Evolutionary conservation across 2,113 vertebrate genomes (phyloP), one percentile per base, ranked within the genome.

Genomic region (Scalopus aquaticus): DNA sequence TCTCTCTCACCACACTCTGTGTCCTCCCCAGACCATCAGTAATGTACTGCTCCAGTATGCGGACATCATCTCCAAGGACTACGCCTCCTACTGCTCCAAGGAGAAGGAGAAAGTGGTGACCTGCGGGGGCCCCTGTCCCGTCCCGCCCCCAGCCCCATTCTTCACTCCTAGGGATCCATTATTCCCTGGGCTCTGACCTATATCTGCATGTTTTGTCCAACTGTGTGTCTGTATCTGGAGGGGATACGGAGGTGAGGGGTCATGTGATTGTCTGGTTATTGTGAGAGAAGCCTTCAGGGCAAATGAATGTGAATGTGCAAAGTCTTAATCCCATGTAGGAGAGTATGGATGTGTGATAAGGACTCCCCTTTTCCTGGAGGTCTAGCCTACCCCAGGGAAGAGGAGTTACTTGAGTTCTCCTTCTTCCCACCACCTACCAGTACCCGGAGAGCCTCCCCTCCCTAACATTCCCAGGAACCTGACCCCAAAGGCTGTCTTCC

Each of bases 41-140:
- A 99, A 99, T 0, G 99, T 99, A 49, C 98, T 99, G 2, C 98
- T 99, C 22, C 99, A 99, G 91, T 99, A 99, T 0, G 99, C 99
- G 0, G 99, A 99, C 95, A 99, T 99, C 87, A 99, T 99, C 96
- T 99, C 99, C 91, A 99, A 99, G 98, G 98, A 99, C 89, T 99
- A 99, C 9, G 99, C 99, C 85, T 99, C 99, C 0, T 99, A 99
- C 96, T 99, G 99, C 97, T 99, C 98, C 78, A 99, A 99, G 98
- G 99, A 99, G 98, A 99, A 99, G 98, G 99, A 99, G 95, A 99
- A 98, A 98, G 98, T 98, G 98, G 98, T 98, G 97, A 98, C 1
- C 97, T 98, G 96, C 42, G 17, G 37, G 24, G 51, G 4, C 60
- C 91, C 87, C 85, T 70, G 39, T 54, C 37, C 56, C 35, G 67